Conservation (phyloP, 2,113 vertebrate species). For the Pollachius pollachius region DNA sequence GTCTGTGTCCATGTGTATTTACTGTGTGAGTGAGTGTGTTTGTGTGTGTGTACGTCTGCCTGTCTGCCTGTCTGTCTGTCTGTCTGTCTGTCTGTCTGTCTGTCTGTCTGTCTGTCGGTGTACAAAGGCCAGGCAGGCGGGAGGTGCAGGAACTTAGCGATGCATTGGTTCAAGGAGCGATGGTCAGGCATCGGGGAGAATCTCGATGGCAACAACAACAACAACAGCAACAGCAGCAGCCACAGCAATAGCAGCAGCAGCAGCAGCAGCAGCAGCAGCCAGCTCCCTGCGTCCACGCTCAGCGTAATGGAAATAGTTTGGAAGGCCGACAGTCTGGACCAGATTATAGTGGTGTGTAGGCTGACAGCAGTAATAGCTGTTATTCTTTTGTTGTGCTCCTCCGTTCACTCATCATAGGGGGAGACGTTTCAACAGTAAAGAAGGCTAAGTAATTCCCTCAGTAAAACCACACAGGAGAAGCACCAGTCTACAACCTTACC, state of each 20-base stretch:
- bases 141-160: slow-evolving; percentile 40
- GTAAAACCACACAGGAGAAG: slow-evolving; percentile 45
- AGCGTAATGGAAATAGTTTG: slow-evolving; percentile 55
- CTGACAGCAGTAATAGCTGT: slow-evolving; percentile 49
- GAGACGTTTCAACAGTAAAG: slow-evolving; percentile 47
- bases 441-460: slow-evolving; percentile 56
- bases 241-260: too few species aligned
- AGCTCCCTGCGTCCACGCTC: neutral
- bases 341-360: slow-evolving; percentile 61
- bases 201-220: slow-evolving; percentile 15
- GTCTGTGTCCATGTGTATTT: too few species aligned
- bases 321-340: slow-evolving; percentile 40
- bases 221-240: neutral
- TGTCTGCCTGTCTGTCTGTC: neutral
- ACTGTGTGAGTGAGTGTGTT: neutral
- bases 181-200: slow-evolving; percentile 44
- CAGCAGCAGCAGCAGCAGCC: too few species aligned
- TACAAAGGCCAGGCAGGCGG: slow-evolving; percentile 10
- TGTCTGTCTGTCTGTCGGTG: slow-evolving; percentile 14
- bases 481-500: slow-evolving; percentile 1
- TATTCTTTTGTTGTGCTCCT: slow-evolving; percentile 52
- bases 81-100: neutral
- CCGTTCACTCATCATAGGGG: slow-evolving; percentile 42
- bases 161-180: slow-evolving; percentile 39
- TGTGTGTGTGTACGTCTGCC: slow-evolving; percentile 4